These are phyloP conservation scores for Choristoneura fumiferana DNA, from an alignment of 1,140 invertebrate species.

Conservation along the genomic window DNA sequence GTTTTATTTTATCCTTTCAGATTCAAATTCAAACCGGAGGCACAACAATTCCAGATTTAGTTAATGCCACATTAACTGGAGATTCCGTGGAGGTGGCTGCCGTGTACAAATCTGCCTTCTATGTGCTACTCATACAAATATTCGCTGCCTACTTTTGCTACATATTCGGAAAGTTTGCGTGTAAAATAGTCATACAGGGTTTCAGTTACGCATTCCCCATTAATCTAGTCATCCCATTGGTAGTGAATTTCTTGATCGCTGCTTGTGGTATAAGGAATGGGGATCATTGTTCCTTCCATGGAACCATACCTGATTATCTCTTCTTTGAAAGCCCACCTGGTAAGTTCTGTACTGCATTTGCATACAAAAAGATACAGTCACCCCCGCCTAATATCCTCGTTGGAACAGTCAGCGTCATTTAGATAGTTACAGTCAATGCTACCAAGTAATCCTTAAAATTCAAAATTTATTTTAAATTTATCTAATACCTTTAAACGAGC, in stretches of 20 bases:
- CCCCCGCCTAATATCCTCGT: too few species aligned
- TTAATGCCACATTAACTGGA: conserved; percentile 84
- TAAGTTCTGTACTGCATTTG: too few species aligned
- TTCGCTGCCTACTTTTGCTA: conserved; percentile 92
- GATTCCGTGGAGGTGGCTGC: conserved; percentile 85
- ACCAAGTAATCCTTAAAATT: too few species aligned
- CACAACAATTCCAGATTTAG: conserved; percentile 84
- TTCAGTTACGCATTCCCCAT: conserved; percentile 98
- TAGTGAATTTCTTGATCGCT: conserved; percentile 92
- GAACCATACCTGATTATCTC: conserved; percentile 90
- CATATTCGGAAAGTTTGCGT: conserved; percentile 96
- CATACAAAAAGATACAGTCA: too few species aligned
- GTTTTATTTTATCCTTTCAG: conserved; percentile 58
- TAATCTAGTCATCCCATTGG: conserved; percentile 93
- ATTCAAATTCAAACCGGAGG: conserved; percentile 78
- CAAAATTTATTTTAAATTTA: too few species aligned
- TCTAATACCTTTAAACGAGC: too few species aligned
- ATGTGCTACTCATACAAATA: conserved; percentile 90
- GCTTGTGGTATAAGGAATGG: conserved; percentile 92
- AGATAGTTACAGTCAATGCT: too few species aligned
- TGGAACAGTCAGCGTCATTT: too few species aligned
- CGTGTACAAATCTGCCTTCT: conserved; percentile 85
- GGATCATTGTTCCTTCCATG: conserved; percentile 93
- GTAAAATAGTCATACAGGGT: conserved; percentile 97
- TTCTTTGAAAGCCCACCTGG: conserved; percentile 92